phyloP scores from a whole-genome alignment of 2,797 vertebrate genomes.

The Hephaestus fuliginosus region DNA sequence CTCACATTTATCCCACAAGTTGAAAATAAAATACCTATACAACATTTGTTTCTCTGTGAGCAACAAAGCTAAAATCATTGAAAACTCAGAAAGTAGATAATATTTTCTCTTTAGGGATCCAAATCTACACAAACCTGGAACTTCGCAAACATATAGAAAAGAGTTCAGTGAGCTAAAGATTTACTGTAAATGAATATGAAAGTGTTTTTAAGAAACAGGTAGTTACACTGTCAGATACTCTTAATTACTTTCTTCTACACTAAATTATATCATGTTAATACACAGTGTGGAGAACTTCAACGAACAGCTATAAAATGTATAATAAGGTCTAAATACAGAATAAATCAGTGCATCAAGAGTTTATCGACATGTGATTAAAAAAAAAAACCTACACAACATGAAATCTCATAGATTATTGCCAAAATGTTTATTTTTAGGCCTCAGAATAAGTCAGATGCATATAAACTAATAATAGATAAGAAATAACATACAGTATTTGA shows the following conservation, averaged over 20 bases:
- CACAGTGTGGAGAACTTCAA: neutral
- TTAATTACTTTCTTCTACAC: neutral
- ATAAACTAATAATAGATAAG: neutral
- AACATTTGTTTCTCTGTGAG: neutral
- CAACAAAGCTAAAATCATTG: neutral
- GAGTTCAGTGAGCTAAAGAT: neutral
- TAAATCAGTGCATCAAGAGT: neutral
- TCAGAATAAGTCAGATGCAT: neutral
- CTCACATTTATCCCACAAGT: neutral
- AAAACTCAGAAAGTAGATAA: neutral
- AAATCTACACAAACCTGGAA: neutral
- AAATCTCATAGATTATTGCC: neutral
- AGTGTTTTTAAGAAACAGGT: neutral
- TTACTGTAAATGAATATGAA: conserved; percentile 1
- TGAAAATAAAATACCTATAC: neutral
- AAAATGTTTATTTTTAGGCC: neutral
- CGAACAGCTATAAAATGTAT: neutral
- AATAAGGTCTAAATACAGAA: neutral
- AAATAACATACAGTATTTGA: neutral
- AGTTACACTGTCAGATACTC: neutral
- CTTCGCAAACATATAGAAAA: neutral
- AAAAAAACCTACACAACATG: neutral
- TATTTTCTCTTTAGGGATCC: neutral
- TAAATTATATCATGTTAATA: neutral
- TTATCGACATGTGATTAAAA: neutral